Percentiles rank a stretch among this genome's conserved stretches.
Conservation (phyloP, 2,797 vertebrate genomes). For the Acanthornis magna region DNA sequence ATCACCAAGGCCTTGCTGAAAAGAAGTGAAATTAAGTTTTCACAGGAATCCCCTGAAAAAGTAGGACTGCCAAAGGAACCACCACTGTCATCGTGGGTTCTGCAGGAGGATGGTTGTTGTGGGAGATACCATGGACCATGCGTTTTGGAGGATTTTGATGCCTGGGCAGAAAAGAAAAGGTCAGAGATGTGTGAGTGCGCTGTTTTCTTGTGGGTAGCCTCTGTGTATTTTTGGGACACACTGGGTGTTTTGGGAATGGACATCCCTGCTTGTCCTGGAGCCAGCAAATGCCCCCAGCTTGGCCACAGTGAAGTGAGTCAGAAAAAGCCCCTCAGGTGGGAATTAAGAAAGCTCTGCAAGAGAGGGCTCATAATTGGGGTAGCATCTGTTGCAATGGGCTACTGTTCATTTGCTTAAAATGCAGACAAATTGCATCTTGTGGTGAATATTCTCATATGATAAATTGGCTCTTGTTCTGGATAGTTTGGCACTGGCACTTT, state of each 20-base stretch:
- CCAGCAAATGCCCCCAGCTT: neutral
- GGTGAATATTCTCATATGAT: neutral
- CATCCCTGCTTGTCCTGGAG: neutral
- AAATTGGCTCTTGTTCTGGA: neutral
- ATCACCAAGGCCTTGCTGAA: neutral
- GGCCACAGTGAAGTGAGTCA: neutral
- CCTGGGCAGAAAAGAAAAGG: neutral
- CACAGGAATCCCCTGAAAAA: neutral
- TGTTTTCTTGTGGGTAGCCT: neutral
- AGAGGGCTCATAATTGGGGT: neutral
- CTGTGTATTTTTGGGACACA: neutral
- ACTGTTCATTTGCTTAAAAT: neutral
- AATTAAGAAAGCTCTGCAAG: neutral
- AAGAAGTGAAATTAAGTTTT: neutral
- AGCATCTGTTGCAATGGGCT: neutral
- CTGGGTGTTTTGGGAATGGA: neutral
- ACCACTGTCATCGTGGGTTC: accelerated
- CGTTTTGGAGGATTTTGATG: neutral
- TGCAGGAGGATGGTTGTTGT: neutral
- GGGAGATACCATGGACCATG: neutral
- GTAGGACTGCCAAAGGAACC: neutral
- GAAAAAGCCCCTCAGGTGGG: neutral
- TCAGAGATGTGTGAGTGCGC: neutral
- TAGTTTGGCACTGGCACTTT: neutral
- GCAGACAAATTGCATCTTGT: neutral